Conservation (phyloP, 2,113 vertebrate species). For the Reinhardtius hippoglossoides region DNA sequence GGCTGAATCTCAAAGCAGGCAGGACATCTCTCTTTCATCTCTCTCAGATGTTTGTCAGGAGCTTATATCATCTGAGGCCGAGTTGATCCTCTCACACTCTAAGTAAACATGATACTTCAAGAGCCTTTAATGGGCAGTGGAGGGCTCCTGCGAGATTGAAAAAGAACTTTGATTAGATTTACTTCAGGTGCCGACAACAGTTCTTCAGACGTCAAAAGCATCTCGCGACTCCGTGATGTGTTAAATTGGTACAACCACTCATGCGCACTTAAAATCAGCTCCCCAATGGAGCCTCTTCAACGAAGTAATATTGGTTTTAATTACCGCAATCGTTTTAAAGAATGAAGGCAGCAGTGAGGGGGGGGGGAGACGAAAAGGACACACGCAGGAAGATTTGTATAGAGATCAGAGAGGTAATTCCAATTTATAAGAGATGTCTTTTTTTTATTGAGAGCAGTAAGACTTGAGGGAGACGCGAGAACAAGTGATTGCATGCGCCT, state of each 20-base stretch:
- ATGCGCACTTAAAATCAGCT: slow-evolving; percentile 40
- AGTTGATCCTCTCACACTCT: slow-evolving; percentile 29
- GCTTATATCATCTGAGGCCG: slow-evolving; percentile 58
- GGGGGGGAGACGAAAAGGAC: slow-evolving; percentile 2
- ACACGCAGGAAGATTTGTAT: slow-evolving; percentile 44
- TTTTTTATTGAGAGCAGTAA: slow-evolving; percentile 23
- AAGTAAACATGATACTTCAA: slow-evolving; percentile 55
- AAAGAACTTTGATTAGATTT: slow-evolving; percentile 45
- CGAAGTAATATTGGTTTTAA: slow-evolving; percentile 56
- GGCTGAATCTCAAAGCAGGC: slow-evolving; percentile 45
- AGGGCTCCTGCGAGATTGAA: slow-evolving; percentile 19
- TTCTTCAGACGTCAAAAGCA: slow-evolving; percentile 45
- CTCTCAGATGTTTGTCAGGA: slow-evolving; percentile 66
- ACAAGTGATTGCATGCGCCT: slow-evolving; percentile 3
- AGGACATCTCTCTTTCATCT: slow-evolving; percentile 70
- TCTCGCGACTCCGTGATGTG: slow-evolving; percentile 45
- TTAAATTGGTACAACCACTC: slow-evolving; percentile 60
- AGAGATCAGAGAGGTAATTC: slow-evolving; percentile 55
- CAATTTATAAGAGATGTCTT: slow-evolving; percentile 34
- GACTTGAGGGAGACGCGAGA: slow-evolving; percentile 23
- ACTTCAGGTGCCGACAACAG: slow-evolving; percentile 41
- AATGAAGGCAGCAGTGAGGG: slow-evolving; percentile 9
- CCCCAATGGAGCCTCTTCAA: slow-evolving; percentile 32
- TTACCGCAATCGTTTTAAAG: slow-evolving; percentile 45
- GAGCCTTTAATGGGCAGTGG: slow-evolving; percentile 39